These are phyloP conservation scores for Raja brachyura DNA, from an alignment of 2,113 vertebrate species.

Conservation along the genomic window DNA sequence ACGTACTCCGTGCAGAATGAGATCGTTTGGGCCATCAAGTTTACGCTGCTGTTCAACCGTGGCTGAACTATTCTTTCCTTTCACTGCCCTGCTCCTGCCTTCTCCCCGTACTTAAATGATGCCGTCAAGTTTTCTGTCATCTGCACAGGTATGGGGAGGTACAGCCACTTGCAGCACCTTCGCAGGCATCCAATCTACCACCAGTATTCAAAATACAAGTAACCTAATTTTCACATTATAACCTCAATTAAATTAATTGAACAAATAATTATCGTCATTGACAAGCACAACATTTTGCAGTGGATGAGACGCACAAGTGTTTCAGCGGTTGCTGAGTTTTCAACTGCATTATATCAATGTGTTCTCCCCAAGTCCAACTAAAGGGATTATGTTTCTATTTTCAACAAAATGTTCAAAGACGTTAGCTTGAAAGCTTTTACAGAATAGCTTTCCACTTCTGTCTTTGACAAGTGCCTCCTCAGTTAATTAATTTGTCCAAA, in stretches of 20 bases:
- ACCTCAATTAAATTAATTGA: constrained; percentile 24
- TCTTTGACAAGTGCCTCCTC: not conserved
- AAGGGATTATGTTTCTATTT: not conserved
- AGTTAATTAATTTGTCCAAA: constrained; percentile 24
- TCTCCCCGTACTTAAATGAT: no score
- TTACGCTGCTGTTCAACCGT: no score
- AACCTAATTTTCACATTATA: not conserved
- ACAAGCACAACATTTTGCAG: not conserved
- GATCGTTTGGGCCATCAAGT: no score
- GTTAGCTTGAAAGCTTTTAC: not conserved
- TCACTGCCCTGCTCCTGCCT: no score
- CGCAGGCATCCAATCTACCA: no score
- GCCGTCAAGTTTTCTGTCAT: no score
- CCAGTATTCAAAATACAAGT: not conserved
- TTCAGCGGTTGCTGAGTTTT: not conserved
- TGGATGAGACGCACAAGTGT: not conserved
- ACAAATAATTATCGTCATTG: constrained; percentile 29
- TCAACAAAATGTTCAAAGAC: not conserved
- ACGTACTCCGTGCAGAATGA: no score
- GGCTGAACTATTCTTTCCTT: no score
- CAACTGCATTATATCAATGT: not conserved
- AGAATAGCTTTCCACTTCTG: not conserved
- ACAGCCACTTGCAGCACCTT: no score
- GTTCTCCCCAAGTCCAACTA: not conserved
- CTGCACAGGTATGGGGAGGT: no score